Evolutionary conservation across 2,888 invertebrate species (phyloP).

Genomic region (Blastobasis adustella): DNA sequence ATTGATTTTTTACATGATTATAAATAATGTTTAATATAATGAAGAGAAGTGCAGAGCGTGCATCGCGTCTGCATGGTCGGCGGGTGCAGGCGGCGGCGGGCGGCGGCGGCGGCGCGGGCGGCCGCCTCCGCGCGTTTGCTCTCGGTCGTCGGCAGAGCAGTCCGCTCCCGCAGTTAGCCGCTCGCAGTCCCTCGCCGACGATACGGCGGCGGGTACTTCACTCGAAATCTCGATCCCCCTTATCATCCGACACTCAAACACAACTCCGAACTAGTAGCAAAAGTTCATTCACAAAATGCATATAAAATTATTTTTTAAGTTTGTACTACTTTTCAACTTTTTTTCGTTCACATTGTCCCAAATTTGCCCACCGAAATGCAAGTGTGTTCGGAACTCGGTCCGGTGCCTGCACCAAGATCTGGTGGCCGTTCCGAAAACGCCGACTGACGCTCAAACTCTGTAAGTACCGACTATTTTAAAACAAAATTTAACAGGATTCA

Average conservation of each 20-base stretch:
- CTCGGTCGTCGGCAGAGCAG: too few species aligned
- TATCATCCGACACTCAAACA: not conserved
- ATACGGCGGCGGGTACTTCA: too few species aligned
- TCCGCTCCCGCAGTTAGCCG: too few species aligned
- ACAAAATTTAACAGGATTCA: constrained; percentile 17
- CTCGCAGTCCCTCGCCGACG: too few species aligned
- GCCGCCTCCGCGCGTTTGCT: too few species aligned
- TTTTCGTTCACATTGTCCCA: constrained; percentile 23
- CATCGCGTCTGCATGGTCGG: too few species aligned
- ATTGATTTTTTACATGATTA: too few species aligned
- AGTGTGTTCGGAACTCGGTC: constrained; percentile 42
- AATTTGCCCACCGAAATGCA: constrained; percentile 47
- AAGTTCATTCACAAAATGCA: not conserved
- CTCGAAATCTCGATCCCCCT: too few species aligned
- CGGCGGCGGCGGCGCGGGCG: too few species aligned
- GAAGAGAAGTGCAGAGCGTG: too few species aligned
- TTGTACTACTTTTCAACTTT: constrained; percentile 34
- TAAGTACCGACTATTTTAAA: constrained; percentile 31
- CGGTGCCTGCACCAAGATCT: constrained; percentile 48
- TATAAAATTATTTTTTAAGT: constrained; percentile 16
- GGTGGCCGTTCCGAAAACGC: constrained; percentile 37
- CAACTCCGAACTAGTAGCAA: not conserved
- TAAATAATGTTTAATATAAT: too few species aligned
- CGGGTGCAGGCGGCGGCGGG: too few species aligned
- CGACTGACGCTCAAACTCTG: constrained; percentile 49